Evolutionary conservation across 1,140 invertebrate genomes (phyloP).

Genomic region (Sinella curviseta): DNA sequence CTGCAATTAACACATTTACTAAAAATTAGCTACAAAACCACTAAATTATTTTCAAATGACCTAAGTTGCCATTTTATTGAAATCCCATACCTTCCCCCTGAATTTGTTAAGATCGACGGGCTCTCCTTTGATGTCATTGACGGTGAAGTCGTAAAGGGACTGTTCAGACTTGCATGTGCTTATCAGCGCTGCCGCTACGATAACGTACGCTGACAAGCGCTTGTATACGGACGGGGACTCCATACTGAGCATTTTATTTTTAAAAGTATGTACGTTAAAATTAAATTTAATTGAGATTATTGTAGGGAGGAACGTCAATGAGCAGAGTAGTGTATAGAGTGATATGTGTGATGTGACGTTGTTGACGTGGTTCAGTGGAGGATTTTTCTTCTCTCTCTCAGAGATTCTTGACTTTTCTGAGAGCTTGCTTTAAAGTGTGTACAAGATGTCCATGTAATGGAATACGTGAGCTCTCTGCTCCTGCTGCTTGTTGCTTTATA

Average conservation of each 20-base stretch:
- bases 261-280: neutral
- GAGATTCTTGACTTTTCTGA: too few relatives aligned
- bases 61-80: too few relatives aligned
- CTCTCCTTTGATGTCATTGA: conserved; percentile 56
- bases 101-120: conserved; percentile 54
- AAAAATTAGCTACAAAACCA: neutral
- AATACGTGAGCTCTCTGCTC: too few relatives aligned
- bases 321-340: too few relatives aligned
- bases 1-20: conserved; percentile 44
- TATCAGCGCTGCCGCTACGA: neutral
- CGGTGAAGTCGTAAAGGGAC: conserved; percentile 55
- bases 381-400: too few relatives aligned
- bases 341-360: too few relatives aligned
- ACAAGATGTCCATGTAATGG: too few relatives aligned
- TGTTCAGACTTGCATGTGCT: neutral
- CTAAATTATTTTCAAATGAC: too few relatives aligned
- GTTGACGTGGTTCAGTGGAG: too few relatives aligned
- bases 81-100: conserved; percentile 52
- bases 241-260: neutral
- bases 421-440: too few relatives aligned
- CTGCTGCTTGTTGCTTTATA: neutral
- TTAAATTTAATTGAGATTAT: neutral
- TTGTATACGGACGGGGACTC: neutral
- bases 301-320: neutral
- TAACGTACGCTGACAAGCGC: neutral